Conservation (phyloP, 2,888 invertebrate species). For the Caenorhabditis plicata region DNA sequence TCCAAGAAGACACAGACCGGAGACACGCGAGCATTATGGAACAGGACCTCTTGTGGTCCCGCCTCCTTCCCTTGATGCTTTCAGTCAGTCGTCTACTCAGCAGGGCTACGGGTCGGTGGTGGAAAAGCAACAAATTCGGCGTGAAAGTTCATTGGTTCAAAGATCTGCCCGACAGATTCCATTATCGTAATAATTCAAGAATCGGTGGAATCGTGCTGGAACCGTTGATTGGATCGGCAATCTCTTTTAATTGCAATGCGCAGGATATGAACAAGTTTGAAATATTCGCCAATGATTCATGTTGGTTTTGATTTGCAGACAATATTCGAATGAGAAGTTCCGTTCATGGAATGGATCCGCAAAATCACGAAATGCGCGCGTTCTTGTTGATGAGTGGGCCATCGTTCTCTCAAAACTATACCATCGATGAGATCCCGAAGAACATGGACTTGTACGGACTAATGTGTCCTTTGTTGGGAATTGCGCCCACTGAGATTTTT, state of each 20-base stretch:
- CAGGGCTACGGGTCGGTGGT: no score
- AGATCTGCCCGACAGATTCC: conserved; percentile 72
- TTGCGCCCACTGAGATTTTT: conserved; percentile 70
- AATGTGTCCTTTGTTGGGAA: conserved; percentile 72
- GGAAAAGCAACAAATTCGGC: no score
- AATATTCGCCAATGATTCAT: not conserved
- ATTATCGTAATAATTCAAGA: conserved; percentile 72
- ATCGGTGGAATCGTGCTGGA: conserved; percentile 68
- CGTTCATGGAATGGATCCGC: conserved; percentile 46
- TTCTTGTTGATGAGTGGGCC: conserved; percentile 67
- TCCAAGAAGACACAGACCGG: no score
- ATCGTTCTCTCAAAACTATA: conserved; percentile 69
- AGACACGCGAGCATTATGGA: no score
- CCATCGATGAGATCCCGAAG: conserved; percentile 70
- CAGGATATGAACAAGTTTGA: conserved; percentile 27
- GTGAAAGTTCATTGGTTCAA: conserved; percentile 42
- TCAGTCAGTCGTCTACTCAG: no score
- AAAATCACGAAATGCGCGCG: conserved; percentile 44
- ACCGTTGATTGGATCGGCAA: conserved; percentile 59
- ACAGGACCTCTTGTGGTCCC: no score
- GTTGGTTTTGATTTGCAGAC: conserved; percentile 4
- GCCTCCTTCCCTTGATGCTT: no score
- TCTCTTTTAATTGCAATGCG: conserved; percentile 38
- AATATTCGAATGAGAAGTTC: conserved; percentile 31
- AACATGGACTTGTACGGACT: conserved; percentile 75